Evolutionary conservation across 2,888 invertebrate genomes (phyloP).

Genomic region (Vanessa cardui): DNA sequence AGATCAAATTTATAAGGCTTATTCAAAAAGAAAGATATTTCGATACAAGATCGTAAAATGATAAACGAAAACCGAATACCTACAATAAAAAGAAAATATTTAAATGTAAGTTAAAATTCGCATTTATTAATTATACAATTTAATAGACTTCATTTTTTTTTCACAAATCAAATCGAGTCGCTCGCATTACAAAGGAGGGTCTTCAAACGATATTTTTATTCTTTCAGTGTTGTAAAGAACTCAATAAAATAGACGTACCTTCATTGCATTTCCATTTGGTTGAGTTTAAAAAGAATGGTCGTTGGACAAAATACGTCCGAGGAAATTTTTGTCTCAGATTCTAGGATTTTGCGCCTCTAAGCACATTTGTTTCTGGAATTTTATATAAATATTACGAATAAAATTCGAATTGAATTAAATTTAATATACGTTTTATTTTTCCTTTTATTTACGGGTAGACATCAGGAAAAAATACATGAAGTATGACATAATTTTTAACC

Average conservation of each 20-base stretch:
- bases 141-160: no score
- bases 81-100: no score
- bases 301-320: constrained; percentile 2
- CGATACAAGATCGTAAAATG: no score
- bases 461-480: no score
- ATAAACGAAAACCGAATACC: no score
- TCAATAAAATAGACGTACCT: neutral
- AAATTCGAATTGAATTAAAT: neutral
- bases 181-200: neutral
- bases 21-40: no score
- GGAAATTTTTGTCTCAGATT: constrained; percentile 7
- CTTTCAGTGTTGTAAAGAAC: neutral
- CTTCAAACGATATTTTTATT: constrained; percentile 6
- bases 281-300: constrained; percentile 10
- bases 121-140: no score
- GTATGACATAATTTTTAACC: no score
- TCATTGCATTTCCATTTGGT: constrained; percentile 12
- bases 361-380: constrained; percentile 2
- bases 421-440: neutral
- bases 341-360: constrained; percentile 8
- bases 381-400: constrained; percentile 3
- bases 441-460: no score
- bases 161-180: no score
- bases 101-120: no score
- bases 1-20: no score